Base-by-base conservation (phyloP, 2,888 invertebrate genomes). In the Cephus pygmeus region DNA sequence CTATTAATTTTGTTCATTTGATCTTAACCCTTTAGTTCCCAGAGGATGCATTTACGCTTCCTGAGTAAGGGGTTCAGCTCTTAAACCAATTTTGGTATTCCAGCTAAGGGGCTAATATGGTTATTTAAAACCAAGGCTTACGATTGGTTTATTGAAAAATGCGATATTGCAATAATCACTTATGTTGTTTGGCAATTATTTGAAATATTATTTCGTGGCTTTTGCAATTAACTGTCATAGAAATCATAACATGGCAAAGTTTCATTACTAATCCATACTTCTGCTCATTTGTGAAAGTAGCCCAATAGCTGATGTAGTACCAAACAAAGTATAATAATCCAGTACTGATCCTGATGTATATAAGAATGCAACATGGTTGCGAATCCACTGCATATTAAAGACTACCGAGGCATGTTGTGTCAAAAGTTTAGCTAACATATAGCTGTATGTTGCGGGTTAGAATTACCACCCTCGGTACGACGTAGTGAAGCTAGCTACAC, bases 401-500 rank as follows among this genome's bases (percentile, higher is more conserved):
- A 56, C 56, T 56, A 9, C 6, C 2, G 23, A 56, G 56, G 23
- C 56, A 56, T 56, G 56, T 56, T 78, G 69, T 78, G 76, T 77
- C 73, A 35, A 73, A 75, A 76, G 78, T 78, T 23, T 78, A 78
- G 83, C 86, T 90, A 90, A 90, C 89, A 87, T 88, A 84, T 89
- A 90, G 90, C 83, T 86, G 83, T 86, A 81, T 78, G 78, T 78
- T 78, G 73, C 78, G 78, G 23, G 87, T 87, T 90, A 90, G 90
- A 90, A 83, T 86, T 90, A 85, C 89, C 88, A 84, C 85, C 85
- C 82, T 81, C 86, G 79, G 83, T 85, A 85, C 87, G 87, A 85
- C 89, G 85, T 90, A 90, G 87, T 83, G 90, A 90, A 86, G 88
- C 88, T 86, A 87, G 84, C 87, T 84, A 83, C 84, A 84, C 89